phyloP scores from a whole-genome alignment of 2,888 invertebrate species.

The Thelaira solivaga region DNA sequence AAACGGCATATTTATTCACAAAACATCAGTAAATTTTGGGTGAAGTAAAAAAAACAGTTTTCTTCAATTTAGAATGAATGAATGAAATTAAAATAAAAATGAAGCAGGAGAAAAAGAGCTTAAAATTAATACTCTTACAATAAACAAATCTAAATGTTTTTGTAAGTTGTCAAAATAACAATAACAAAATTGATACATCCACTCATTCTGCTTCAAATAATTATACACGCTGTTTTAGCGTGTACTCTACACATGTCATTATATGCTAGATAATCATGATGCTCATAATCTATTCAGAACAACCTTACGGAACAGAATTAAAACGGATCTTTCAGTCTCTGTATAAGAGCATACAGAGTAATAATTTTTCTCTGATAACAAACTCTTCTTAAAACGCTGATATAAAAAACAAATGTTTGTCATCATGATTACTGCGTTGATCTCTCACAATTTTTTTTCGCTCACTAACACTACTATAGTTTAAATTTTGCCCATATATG shows the following conservation, averaged over 20 bases:
- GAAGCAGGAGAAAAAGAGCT: conserved; percentile 27
- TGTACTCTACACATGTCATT: not conserved
- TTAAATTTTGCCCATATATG: too few species aligned
- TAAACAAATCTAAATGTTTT: conserved; percentile 40
- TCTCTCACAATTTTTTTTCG: too few species aligned
- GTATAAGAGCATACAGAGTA: too few species aligned
- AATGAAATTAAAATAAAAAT: conserved; percentile 20
- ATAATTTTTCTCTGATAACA: too few species aligned
- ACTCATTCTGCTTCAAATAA: conserved; percentile 43
- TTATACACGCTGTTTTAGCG: not conserved
- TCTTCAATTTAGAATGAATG: conserved; percentile 35
- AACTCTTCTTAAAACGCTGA: too few species aligned
- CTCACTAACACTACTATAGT: too few species aligned
- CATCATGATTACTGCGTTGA: too few species aligned
- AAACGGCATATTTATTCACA: conserved; percentile 6
- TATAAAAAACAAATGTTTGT: too few species aligned
- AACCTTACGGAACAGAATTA: too few species aligned
- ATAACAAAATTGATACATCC: conserved; percentile 37
- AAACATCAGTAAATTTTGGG: not conserved
- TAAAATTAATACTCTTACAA: conserved; percentile 56
- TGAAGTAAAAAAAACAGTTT: conserved; percentile 4
- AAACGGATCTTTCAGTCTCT: too few species aligned
- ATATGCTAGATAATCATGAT: too few species aligned
- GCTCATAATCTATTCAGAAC: too few species aligned
- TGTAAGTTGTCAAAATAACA: conserved; percentile 40